Conservation (phyloP, 2,888 invertebrate species). For the Pherbina coryleti region DNA sequence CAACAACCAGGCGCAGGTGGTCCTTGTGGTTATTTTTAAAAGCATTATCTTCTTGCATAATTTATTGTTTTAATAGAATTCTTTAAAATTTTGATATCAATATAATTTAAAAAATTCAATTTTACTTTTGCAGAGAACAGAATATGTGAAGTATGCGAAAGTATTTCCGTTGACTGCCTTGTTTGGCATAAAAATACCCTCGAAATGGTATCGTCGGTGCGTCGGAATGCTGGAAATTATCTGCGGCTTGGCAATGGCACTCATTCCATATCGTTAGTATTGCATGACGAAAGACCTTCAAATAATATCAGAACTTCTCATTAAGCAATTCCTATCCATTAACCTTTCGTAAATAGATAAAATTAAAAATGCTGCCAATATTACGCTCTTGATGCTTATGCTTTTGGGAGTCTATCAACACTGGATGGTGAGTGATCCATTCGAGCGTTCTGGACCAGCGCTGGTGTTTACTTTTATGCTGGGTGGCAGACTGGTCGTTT, state of each 20-base stretch:
- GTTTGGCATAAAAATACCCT: constrained; percentile 88
- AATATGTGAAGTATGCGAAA: constrained; percentile 96
- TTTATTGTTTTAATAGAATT: background rate
- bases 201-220: constrained; percentile 90
- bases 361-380: constrained; percentile 90
- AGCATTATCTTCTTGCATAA: constrained; percentile 6
- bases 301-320: background rate
- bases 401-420: constrained; percentile 93
- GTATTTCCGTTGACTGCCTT: constrained; percentile 87
- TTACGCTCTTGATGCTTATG: constrained; percentile 85
- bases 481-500: constrained; percentile 88
- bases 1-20: constrained; percentile 46
- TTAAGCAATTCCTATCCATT: background rate
- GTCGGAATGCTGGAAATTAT: constrained; percentile 88
- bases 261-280: constrained; percentile 85
- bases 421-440: constrained; percentile 91
- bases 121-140: constrained; percentile 80
- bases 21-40: constrained; percentile 56
- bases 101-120: constrained; percentile 23
- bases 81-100: constrained; percentile 46
- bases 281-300: background rate
- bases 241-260: constrained; percentile 85
- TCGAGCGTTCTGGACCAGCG: constrained; percentile 91
- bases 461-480: constrained; percentile 94
- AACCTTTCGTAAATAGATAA: constrained; percentile 75